A percentile compares a stretch with the other conserved stretches of the same genome.
These are phyloP conservation scores for Takifugu flavidus DNA, from an alignment of 2,113 vertebrate genomes.

Conservation along the genomic window DNA sequence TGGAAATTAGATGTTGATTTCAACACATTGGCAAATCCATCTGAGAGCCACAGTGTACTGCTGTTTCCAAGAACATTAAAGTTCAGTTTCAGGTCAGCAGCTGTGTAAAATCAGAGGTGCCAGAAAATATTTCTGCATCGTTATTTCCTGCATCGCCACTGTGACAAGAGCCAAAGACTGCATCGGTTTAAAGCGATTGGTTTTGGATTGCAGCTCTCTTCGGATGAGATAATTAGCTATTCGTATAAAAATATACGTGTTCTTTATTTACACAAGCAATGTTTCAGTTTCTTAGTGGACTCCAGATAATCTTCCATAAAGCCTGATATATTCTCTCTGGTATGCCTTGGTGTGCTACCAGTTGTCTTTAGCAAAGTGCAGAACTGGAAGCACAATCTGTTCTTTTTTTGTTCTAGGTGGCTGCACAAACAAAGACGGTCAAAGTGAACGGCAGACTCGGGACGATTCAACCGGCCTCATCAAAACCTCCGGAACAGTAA, in stretches of 20 bases:
- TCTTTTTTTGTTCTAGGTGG: slow-evolving; percentile 61
- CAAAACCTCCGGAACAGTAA: slow-evolving; percentile 33
- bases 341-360: slow-evolving; percentile 9
- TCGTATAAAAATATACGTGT: too few relatives aligned
- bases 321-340: slow-evolving; percentile 5
- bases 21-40: slow-evolving; percentile 13
- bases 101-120: slow-evolving; percentile 15
- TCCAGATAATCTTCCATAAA: slow-evolving; percentile 5
- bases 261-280: too few relatives aligned
- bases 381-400: slow-evolving; percentile 6
- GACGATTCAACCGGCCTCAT: slow-evolving; percentile 59
- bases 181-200: not conserved
- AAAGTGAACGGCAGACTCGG: slow-evolving; percentile 76
- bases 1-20: slow-evolving; percentile 37
- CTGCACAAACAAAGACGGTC: slow-evolving; percentile 68
- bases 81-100: slow-evolving; percentile 45
- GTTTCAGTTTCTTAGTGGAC: not conserved
- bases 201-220: not conserved
- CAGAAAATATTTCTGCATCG: not conserved
- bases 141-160: slow-evolving; percentile 5
- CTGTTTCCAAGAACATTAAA: slow-evolving; percentile 25
- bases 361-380: slow-evolving; percentile 7
- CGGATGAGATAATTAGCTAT: not conserved
- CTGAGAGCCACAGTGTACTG: slow-evolving; percentile 23
- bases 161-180: not conserved